Conservation (phyloP, 1,140 invertebrate genomes). For the Chionoecetes opilio region DNA sequence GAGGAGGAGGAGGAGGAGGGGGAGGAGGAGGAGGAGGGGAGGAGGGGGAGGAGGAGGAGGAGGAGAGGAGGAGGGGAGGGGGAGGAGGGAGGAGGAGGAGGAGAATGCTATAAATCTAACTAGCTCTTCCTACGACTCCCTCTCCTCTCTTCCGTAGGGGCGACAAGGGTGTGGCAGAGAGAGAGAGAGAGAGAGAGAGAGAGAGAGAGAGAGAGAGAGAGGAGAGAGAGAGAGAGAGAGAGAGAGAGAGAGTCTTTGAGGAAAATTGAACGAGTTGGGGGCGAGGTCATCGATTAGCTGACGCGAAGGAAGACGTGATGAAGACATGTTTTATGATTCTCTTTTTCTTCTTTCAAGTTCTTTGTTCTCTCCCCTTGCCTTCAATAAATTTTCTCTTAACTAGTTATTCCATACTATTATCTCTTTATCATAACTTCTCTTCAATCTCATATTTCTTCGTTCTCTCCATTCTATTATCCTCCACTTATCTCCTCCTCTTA, state of each 20-base stretch:
- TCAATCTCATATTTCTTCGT: background rate
- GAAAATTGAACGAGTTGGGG: background rate
- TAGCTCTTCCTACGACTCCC: background rate
- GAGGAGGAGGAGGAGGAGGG: background rate
- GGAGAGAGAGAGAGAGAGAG: conserved; percentile 28
- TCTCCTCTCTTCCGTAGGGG: background rate
- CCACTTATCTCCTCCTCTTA: background rate
- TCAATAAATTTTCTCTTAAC: background rate
- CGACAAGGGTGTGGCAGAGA: background rate
- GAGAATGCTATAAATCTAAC: background rate
- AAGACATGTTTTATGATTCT: background rate
- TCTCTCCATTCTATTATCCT: background rate
- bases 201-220: background rate
- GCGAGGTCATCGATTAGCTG: background rate
- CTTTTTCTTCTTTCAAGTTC: background rate
- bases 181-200: conserved; percentile 28
- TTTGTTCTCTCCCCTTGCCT: background rate
- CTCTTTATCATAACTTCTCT: background rate
- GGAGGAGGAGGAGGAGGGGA: background rate
- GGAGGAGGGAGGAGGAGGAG: background rate
- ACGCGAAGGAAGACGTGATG: background rate
- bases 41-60: background rate
- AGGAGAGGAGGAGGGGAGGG: background rate
- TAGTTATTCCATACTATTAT: too few relatives aligned
- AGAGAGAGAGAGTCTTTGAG: background rate